phyloP scores from a whole-genome alignment of 2,888 invertebrate genomes.

The Noctua janthe region DNA sequence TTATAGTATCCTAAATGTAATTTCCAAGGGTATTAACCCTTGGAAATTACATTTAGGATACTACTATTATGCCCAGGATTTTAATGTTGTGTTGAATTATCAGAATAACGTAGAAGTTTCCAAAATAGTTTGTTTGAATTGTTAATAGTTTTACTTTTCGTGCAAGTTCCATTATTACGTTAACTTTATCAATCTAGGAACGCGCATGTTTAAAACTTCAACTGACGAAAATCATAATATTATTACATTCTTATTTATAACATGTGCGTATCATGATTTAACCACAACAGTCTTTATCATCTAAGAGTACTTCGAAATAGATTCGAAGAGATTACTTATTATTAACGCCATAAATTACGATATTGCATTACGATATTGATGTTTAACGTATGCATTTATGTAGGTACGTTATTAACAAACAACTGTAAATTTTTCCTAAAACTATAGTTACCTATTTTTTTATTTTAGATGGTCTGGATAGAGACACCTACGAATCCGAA shows the following conservation, averaged over 20 bases:
- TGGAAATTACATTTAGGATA: too few relatives aligned
- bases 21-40: neutral
- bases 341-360: conserved; percentile 49
- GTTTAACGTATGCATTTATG: conserved; percentile 16
- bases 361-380: conserved; percentile 18
- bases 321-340: conserved; percentile 58
- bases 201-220: conserved; percentile 37
- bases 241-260: conserved; percentile 54
- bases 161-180: neutral
- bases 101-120: neutral
- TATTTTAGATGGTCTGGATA: conserved; percentile 95
- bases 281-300: conserved; percentile 86
- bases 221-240: conserved; percentile 65
- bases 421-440: conserved; percentile 1
- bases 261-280: conserved; percentile 70
- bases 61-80: neutral
- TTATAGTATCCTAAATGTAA: neutral
- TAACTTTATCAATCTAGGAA: conserved; percentile 37
- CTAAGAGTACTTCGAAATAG: conserved; percentile 41
- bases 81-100: neutral
- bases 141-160: neutral
- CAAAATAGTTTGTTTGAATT: neutral
- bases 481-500: conserved; percentile 99
- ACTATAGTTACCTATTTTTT: conserved; percentile 18
- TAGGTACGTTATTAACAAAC: neutral